phyloP scores from a whole-genome alignment of 2,888 invertebrate genomes.

The Aquatica leii region DNA sequence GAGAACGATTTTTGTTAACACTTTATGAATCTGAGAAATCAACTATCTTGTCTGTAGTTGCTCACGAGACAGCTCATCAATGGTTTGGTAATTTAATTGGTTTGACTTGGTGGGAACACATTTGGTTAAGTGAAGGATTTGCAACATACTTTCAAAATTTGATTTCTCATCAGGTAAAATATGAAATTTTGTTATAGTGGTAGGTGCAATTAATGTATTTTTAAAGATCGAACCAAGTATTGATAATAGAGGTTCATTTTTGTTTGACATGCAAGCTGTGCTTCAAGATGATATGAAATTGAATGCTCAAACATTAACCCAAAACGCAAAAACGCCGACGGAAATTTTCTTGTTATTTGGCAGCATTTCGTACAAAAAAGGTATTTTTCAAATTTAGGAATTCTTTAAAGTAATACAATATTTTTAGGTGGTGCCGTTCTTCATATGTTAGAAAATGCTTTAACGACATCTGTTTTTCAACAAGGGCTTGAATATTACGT shows the following conservation, averaged over 20 bases:
- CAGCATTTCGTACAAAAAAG: neutral
- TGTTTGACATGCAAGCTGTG: too few relatives aligned
- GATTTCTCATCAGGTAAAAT: too few relatives aligned
- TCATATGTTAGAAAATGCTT: constrained; percentile 1
- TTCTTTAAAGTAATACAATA: too few relatives aligned
- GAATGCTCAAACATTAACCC: neutral
- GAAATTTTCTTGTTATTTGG: constrained; percentile 20
- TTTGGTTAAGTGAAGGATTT: constrained; percentile 64
- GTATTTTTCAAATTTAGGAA: neutral
- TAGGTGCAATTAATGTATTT: too few relatives aligned
- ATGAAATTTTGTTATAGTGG: too few relatives aligned
- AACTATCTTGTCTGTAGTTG: constrained; percentile 49
- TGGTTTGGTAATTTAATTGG: constrained; percentile 62
- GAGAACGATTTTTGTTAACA: neutral
- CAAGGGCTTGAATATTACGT: constrained; percentile 1
- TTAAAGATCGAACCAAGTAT: too few relatives aligned
- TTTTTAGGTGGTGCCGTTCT: constrained; percentile 10
- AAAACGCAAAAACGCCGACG: neutral
- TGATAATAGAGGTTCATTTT: too few relatives aligned
- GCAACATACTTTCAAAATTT: constrained; percentile 61
- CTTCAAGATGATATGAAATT: too few relatives aligned
- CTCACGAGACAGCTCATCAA: too few relatives aligned
- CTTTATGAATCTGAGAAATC: constrained; percentile 28
- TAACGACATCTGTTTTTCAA: neutral
- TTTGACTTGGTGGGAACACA: constrained; percentile 57